These are phyloP conservation scores for Drosophila quadrilineata DNA, from an alignment of 1,140 invertebrate genomes.

Conservation along the genomic window DNA sequence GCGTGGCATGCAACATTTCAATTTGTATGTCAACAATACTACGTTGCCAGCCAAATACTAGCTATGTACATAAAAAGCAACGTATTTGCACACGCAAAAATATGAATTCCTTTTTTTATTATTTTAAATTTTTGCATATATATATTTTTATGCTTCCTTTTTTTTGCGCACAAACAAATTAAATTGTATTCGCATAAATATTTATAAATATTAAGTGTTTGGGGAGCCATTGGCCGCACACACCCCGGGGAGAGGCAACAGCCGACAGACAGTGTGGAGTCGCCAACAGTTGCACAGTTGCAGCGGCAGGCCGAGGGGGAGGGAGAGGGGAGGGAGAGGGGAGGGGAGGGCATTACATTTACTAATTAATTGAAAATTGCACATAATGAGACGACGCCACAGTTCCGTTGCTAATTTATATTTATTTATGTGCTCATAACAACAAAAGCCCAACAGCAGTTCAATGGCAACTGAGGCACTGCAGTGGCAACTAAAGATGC, in stretches of 20 bases:
- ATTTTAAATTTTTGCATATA: no score
- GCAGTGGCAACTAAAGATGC: no score
- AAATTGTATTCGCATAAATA: constrained; percentile 75
- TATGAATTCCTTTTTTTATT: constrained; percentile 16
- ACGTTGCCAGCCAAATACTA: constrained; percentile 53
- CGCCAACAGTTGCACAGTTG: no score
- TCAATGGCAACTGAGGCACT: background rate
- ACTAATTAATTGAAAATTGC: constrained; percentile 76
- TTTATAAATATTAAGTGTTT: constrained; percentile 79
- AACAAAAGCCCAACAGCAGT: background rate
- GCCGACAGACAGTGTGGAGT: background rate
- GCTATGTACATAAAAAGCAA: no score
- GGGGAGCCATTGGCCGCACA: constrained; percentile 66
- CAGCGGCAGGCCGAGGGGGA: no score
- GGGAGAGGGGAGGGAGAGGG: background rate
- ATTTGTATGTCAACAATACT: constrained; percentile 75
- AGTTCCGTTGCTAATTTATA: constrained; percentile 71
- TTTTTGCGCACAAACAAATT: constrained; percentile 71
- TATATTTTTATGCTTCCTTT: constrained; percentile 1
- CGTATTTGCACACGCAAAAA: constrained; percentile 42
- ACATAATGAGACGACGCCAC: constrained; percentile 64
- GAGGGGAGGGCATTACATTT: constrained; percentile 64
- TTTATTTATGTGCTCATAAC: constrained; percentile 57
- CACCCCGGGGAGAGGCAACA: background rate
- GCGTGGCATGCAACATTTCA: constrained; percentile 57